Conservation (phyloP, 2,888 invertebrate species). For the Matsumyia berberina region DNA sequence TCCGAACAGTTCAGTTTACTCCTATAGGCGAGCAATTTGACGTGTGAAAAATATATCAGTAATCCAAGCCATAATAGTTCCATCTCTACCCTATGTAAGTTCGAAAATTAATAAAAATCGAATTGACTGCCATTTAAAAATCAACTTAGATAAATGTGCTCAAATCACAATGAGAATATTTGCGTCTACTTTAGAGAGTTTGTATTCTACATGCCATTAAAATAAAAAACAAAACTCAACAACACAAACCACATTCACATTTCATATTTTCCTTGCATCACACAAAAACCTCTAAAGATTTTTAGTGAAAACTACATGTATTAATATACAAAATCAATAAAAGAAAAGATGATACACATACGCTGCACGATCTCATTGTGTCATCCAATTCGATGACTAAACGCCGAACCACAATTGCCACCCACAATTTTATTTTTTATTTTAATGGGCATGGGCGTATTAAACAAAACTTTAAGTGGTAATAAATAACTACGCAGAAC, state of each 20-base stretch:
- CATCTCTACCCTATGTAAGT: no score
- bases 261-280: background rate
- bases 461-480: constrained; percentile 12
- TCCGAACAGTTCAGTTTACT: no score
- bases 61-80: no score
- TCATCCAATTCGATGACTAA: constrained; percentile 10
- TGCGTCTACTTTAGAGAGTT: no score
- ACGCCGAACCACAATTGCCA: constrained; percentile 7
- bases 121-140: no score
- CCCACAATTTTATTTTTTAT: background rate
- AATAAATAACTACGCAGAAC: constrained; percentile 24
- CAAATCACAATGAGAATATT: no score
- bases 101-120: no score
- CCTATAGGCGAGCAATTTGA: no score
- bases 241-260: background rate
- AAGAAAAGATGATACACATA: constrained; percentile 49
- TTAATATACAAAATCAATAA: background rate
- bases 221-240: background rate
- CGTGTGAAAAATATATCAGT: no score
- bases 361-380: constrained; percentile 3
- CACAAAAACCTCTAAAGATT: background rate
- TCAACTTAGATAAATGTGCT: no score
- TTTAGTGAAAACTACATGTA: background rate
- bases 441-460: background rate
- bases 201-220: no score